Percentiles rank a stretch among this genome's conserved stretches.
Conservation (phyloP, 2,888 invertebrate genomes). For the Leptinotarsa haldemani region DNA sequence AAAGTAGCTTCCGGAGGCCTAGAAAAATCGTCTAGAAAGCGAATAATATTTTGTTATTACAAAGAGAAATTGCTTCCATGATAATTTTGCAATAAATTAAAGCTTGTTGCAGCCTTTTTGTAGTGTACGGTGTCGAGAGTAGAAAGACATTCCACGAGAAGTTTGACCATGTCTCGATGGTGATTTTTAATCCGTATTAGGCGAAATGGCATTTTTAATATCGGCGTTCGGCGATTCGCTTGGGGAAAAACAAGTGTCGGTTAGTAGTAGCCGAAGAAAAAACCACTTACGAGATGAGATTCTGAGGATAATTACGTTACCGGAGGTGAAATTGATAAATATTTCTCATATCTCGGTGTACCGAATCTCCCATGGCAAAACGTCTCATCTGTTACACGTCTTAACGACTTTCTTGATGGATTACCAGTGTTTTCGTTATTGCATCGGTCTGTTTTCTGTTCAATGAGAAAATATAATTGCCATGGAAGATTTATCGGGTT, state of each 20-base stretch:
- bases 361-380: neutral
- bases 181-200: slow-evolving; percentile 38
- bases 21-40: slow-evolving; percentile 22
- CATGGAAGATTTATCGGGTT: neutral
- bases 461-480: neutral
- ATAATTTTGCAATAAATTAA: slow-evolving; percentile 21
- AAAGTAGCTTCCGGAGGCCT: neutral
- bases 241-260: slow-evolving; percentile 35
- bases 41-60: slow-evolving; percentile 23
- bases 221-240: slow-evolving; percentile 3
- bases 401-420: neutral
- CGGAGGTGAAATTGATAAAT: slow-evolving; percentile 12
- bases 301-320: slow-evolving; percentile 16
- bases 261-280: slow-evolving; percentile 24
- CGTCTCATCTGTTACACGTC: neutral
- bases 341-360: neutral
- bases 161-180: slow-evolving; percentile 35
- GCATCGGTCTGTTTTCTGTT: neutral
- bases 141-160: slow-evolving; percentile 28
- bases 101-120: slow-evolving; percentile 11
- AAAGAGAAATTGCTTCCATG: slow-evolving; percentile 27
- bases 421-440: neutral
- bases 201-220: slow-evolving; percentile 22
- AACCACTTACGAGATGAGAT: slow-evolving; percentile 14
- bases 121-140: slow-evolving; percentile 13